phyloP scores from a whole-genome alignment of 2,797 vertebrate genomes.

The Carduelis carduelis region DNA sequence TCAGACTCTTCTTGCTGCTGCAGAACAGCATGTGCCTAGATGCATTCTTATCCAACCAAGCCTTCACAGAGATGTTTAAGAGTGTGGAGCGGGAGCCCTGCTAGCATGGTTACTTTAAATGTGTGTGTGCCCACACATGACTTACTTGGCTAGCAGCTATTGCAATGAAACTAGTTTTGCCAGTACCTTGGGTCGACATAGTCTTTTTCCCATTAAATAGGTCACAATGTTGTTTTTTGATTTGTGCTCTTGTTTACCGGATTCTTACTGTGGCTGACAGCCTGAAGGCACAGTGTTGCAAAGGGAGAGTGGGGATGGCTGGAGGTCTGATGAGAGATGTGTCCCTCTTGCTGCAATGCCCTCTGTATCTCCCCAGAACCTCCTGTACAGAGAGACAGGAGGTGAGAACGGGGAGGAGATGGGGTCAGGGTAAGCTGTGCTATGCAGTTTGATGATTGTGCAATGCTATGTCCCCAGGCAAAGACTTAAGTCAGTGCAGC shows the following conservation, averaged over 20 bases:
- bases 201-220: constrained; percentile 9
- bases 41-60: not conserved
- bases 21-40: not conserved
- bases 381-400: not conserved
- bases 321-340: not conserved
- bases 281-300: not conserved
- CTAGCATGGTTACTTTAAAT: not conserved
- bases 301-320: not conserved
- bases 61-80: not conserved
- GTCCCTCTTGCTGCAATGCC: not conserved
- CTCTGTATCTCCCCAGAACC: not conserved
- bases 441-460: not conserved
- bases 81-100: not conserved
- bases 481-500: not conserved
- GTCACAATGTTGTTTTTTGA: constrained; percentile 8
- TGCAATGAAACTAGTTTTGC: constrained; percentile 7
- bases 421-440: not conserved
- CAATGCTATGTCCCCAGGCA: not conserved
- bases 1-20: not conserved
- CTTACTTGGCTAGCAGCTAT: not conserved
- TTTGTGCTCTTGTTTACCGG: not conserved
- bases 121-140: not conserved
- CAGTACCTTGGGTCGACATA: not conserved
- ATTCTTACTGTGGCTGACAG: not conserved
- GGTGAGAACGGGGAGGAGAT: not conserved